Conservation (phyloP, 2,888 invertebrate genomes). For the Drosophila mimica region DNA sequence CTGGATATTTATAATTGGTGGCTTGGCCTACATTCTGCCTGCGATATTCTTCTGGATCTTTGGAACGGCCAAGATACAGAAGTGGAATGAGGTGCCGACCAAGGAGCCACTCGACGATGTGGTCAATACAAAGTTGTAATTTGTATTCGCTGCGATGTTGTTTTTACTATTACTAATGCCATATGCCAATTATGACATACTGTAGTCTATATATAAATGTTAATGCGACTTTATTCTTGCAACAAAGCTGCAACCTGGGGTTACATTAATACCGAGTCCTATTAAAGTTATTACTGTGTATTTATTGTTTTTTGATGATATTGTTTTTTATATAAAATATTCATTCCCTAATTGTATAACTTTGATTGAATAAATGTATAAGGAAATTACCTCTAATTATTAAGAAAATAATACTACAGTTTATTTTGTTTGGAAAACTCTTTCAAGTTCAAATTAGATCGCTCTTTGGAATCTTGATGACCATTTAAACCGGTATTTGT, state of each 20-base stretch:
- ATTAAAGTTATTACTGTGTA: conserved; percentile 72
- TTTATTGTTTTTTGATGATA: conserved; percentile 58
- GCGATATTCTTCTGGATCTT: conserved; percentile 90
- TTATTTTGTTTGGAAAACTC: background rate
- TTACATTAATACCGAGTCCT: conserved; percentile 55
- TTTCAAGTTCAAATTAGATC: conserved; percentile 7
- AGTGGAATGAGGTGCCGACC: conserved; percentile 88
- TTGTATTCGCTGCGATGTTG: conserved; percentile 71
- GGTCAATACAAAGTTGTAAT: conserved; percentile 81
- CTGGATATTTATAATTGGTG: conserved; percentile 90
- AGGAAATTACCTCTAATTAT: background rate
- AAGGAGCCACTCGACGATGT: conserved; percentile 75
- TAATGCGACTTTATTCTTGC: conserved; percentile 15
- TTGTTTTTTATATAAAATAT: conserved; percentile 16
- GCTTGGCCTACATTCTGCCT: conserved; percentile 89
- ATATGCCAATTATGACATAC: conserved; percentile 50
- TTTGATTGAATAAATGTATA: conserved; percentile 20
- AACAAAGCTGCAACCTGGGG: background rate
- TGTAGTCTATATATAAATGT: conserved; percentile 23
- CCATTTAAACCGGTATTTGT: conserved; percentile 28
- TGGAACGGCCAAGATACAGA: conserved; percentile 90
- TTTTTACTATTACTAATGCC: conserved; percentile 62
- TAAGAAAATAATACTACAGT: background rate
- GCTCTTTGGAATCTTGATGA: background rate
- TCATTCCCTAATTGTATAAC: conserved; percentile 4